Evolutionary conservation across 2,797 vertebrate species (phyloP).

Genomic region (Pogoniulus pusillus): DNA sequence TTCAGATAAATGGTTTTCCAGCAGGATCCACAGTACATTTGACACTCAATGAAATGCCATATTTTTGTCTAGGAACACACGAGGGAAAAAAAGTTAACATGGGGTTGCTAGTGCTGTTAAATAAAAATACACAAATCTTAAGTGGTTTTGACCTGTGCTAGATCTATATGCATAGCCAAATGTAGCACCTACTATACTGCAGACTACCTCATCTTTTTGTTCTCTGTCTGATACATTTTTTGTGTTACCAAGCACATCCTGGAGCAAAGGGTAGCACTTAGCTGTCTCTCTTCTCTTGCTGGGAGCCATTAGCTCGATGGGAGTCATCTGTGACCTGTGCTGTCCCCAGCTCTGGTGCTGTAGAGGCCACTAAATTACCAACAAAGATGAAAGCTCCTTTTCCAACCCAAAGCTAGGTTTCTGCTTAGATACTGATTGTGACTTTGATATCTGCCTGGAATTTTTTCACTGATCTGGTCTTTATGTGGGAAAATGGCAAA

Average conservation of each 20-base stretch:
- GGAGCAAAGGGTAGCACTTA: not conserved
- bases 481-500: not conserved
- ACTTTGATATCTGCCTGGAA: not conserved
- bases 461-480: not conserved
- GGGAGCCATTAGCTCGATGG: not conserved
- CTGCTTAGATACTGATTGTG: not conserved
- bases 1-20: constrained; percentile 42
- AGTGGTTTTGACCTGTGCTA: not conserved
- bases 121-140: not conserved
- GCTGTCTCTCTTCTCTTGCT: not conserved
- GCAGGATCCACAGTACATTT: not conserved
- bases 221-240: not conserved
- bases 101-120: not conserved
- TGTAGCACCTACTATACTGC: not conserved
- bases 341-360: not conserved
- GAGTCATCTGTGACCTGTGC: not conserved
- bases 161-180: not conserved
- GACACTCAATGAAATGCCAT: not conserved
- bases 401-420: not conserved
- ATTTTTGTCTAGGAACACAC: not conserved
- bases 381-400: not conserved
- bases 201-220: not conserved
- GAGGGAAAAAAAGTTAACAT: not conserved
- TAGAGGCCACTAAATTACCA: not conserved
- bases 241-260: not conserved